Conservation (phyloP, 2,113 vertebrate genomes). For the Onychostruthus taczanowskii region DNA sequence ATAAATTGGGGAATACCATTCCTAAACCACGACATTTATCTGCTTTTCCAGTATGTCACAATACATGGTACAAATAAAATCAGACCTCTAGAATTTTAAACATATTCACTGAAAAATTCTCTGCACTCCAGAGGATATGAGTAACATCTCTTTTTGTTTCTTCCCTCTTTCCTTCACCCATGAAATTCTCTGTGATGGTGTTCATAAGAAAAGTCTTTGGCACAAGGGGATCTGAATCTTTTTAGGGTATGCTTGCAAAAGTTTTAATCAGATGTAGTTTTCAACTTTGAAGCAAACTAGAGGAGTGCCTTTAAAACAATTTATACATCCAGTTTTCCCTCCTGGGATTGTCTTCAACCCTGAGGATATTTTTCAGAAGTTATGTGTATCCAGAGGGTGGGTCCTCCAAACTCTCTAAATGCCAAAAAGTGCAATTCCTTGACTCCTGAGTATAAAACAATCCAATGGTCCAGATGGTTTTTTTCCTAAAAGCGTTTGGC, state of each 20-base stretch:
- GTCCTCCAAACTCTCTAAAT: background rate
- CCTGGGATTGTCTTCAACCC: background rate
- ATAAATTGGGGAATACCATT: background rate
- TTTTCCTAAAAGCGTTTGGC: background rate
- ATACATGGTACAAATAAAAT: background rate
- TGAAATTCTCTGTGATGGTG: accelerated
- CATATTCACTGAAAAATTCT: background rate
- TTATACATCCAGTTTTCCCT: background rate
- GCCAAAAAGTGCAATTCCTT: background rate
- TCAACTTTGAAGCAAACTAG: background rate
- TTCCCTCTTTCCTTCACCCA: background rate
- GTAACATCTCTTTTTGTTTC: background rate
- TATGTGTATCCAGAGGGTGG: background rate
- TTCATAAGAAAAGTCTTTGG: background rate
- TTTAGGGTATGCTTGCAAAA: background rate
- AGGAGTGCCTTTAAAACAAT: background rate
- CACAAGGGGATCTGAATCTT: background rate
- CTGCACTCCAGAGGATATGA: background rate
- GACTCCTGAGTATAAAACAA: background rate
- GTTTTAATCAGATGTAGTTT: background rate
- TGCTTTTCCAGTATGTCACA: background rate
- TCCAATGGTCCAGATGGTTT: background rate
- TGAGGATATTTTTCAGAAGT: background rate
- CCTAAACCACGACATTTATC: background rate
- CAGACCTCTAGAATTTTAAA: background rate